Conservation (phyloP, 2,113 vertebrate species). For the Poeciliopsis retropinna region DNA sequence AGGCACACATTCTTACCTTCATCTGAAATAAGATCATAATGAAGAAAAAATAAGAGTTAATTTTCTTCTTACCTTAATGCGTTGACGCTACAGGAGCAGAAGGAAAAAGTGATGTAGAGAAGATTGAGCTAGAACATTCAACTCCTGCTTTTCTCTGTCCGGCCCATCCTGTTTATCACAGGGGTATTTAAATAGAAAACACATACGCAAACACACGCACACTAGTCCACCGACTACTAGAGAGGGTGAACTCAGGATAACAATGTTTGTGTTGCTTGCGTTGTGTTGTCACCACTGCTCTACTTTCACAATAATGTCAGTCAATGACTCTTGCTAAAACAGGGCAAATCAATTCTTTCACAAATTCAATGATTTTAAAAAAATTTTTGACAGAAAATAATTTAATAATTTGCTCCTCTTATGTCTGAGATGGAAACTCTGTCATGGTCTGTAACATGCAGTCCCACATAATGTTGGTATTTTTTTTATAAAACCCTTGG, state of each 20-base stretch:
- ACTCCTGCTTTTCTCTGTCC: slow-evolving; percentile 39
- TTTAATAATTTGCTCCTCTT: neutral
- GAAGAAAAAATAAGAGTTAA: neutral
- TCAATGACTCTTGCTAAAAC: neutral
- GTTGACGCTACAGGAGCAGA: slow-evolving; percentile 43
- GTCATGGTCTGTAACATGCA: slow-evolving; percentile 38
- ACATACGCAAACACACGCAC: slow-evolving; percentile 2
- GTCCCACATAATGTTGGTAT: slow-evolving; percentile 62
- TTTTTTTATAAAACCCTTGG: slow-evolving; percentile 30
- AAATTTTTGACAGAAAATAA: neutral
- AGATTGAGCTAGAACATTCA: slow-evolving; percentile 59
- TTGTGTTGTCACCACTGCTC: slow-evolving; percentile 38
- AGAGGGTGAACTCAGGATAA: slow-evolving; percentile 42
- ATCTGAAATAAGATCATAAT: neutral
- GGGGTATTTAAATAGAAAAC: slow-evolving; percentile 60
- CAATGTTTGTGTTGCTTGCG: slow-evolving; percentile 37
- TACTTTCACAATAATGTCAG: slow-evolving; percentile 18
- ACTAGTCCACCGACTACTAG: slow-evolving; percentile 20
- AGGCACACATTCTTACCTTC: neutral
- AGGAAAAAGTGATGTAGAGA: slow-evolving; percentile 59
- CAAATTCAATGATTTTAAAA: neutral
- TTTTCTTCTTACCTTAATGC: slow-evolving; percentile 60
- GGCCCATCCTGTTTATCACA: slow-evolving; percentile 60
- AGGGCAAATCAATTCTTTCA: neutral
- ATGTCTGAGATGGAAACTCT: slow-evolving; percentile 15